These are phyloP conservation scores for Chaenocephalus aceratus DNA, from an alignment of 2,113 vertebrate genomes.

Conservation along the genomic window DNA sequence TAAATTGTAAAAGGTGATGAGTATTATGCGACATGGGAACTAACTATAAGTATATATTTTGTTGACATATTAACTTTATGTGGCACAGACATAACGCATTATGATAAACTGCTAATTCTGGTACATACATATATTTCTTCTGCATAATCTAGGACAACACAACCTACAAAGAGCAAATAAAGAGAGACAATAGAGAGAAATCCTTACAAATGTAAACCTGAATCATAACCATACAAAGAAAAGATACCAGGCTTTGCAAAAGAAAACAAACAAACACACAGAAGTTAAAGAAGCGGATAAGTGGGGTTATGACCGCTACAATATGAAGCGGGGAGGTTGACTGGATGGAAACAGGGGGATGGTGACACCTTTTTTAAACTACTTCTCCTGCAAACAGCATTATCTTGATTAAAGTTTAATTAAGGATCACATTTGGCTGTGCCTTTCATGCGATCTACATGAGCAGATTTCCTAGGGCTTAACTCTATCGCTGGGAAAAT, in stretches of 20 bases:
- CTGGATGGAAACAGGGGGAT: slow-evolving; percentile 73
- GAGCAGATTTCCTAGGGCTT: slow-evolving; percentile 99
- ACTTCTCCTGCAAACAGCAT: slow-evolving; percentile 90
- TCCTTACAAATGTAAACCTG: slow-evolving; percentile 69
- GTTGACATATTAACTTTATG: background rate
- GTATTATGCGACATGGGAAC: background rate
- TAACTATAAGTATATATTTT: background rate
- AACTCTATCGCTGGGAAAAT: slow-evolving; percentile 99
- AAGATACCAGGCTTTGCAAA: slow-evolving; percentile 59
- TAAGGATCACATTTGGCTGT: slow-evolving; percentile 99
- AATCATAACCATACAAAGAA: slow-evolving; percentile 66
- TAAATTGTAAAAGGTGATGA: background rate
- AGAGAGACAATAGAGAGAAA: slow-evolving; percentile 53
- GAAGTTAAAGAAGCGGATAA: slow-evolving; percentile 74
- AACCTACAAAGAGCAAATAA: slow-evolving; percentile 42
- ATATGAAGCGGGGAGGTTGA: slow-evolving; percentile 79
- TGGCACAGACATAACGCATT: background rate
- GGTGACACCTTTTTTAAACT: slow-evolving; percentile 85
- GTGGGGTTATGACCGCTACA: slow-evolving; percentile 82
- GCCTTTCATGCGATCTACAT: slow-evolving; percentile 99
- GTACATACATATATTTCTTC: slow-evolving; percentile 1
- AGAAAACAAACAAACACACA: slow-evolving; percentile 69
- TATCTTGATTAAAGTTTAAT: slow-evolving; percentile 99
- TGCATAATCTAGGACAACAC: slow-evolving; percentile 27
- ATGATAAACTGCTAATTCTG: slow-evolving; percentile 13